Percentiles rank a stretch among this genome's conserved stretches.
These are phyloP conservation scores for Chouioia cunea DNA, from an alignment of 2,888 invertebrate species.

Conservation along the genomic window DNA sequence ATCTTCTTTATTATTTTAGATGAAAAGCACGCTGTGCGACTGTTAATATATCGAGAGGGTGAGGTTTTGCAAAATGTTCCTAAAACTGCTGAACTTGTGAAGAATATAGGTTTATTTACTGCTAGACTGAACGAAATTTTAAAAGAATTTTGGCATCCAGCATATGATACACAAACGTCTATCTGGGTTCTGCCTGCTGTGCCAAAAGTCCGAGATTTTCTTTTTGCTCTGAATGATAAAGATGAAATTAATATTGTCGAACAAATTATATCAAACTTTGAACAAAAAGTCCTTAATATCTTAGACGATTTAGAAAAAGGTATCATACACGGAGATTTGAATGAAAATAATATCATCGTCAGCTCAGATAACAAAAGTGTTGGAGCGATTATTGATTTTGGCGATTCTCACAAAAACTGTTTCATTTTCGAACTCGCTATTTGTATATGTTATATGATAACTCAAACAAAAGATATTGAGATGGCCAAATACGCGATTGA, in stretches of 20 bases:
- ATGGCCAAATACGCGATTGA: slow-evolving; percentile 80
- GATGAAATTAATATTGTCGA: slow-evolving; percentile 73
- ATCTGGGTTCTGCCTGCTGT: slow-evolving; percentile 83
- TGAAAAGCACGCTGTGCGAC: slow-evolving; percentile 76
- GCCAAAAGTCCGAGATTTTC: slow-evolving; percentile 78
- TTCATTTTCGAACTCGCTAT: slow-evolving; percentile 88
- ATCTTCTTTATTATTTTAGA: slow-evolving; percentile 20
- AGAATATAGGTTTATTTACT: slow-evolving; percentile 79
- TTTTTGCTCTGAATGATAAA: slow-evolving; percentile 76
- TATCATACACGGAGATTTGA: slow-evolving; percentile 90
- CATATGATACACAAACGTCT: slow-evolving; percentile 75
- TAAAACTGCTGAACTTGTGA: slow-evolving; percentile 72
- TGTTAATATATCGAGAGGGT: slow-evolving; percentile 84
- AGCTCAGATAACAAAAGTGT: slow-evolving; percentile 68
- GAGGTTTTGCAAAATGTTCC: slow-evolving; percentile 76
- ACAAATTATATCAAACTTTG: slow-evolving; percentile 76
- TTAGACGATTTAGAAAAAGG: slow-evolving; percentile 75
- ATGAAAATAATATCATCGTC: slow-evolving; percentile 87
- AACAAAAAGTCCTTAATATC: slow-evolving; percentile 73
- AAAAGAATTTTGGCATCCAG: slow-evolving; percentile 81
- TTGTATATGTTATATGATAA: slow-evolving; percentile 83
- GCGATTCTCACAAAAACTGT: slow-evolving; percentile 81
- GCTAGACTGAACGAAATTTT: slow-evolving; percentile 79
- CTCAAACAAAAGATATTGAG: slow-evolving; percentile 74
- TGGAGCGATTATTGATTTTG: slow-evolving; percentile 86